phyloP scores from a whole-genome alignment of 2,888 invertebrate genomes.

The Odontothrips loti region DNA sequence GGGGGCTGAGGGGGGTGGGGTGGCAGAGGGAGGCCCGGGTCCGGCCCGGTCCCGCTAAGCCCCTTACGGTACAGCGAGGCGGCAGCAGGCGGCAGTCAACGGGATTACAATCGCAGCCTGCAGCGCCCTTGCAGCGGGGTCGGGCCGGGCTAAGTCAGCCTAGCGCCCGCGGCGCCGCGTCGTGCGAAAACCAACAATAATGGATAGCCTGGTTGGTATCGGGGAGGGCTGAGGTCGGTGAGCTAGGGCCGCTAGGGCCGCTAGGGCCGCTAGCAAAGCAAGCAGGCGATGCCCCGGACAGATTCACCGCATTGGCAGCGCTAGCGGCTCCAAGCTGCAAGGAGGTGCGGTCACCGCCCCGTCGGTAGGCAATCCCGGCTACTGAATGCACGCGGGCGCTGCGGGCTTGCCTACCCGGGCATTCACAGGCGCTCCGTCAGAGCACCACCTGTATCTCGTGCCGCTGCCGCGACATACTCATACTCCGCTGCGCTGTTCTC shows the following conservation, averaged over 20 bases:
- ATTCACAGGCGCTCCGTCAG: not conserved
- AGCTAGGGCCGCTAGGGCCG: not conserved
- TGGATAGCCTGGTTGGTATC: not conserved
- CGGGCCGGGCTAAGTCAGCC: too few relatives aligned
- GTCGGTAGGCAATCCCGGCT: too few relatives aligned
- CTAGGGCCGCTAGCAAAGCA: too few relatives aligned
- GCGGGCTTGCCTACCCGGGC: not conserved
- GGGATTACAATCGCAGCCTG: not conserved
- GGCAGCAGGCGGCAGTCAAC: not conserved
- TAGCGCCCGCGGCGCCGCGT: not conserved
- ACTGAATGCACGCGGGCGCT: not conserved
- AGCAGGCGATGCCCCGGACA: not conserved
- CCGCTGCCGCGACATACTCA: too few relatives aligned
- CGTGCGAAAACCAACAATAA: slow-evolving; percentile 13
- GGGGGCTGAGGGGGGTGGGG: not conserved
- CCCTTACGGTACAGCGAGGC: slow-evolving; percentile 4
- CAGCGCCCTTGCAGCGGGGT: not conserved
- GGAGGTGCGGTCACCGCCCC: not conserved
- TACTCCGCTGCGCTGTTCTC: too few relatives aligned
- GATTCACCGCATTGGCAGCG: not conserved
- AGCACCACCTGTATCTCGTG: too few relatives aligned
- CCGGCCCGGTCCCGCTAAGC: slow-evolving; percentile 12
- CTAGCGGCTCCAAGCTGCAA: too few relatives aligned
- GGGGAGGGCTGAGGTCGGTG: not conserved
- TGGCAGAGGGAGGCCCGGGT: not conserved